A percentile compares a stretch with the other conserved stretches of the same genome.
These are phyloP conservation scores for Cantharis lateralis DNA, from an alignment of 2,888 invertebrate species.

Conservation along the genomic window DNA sequence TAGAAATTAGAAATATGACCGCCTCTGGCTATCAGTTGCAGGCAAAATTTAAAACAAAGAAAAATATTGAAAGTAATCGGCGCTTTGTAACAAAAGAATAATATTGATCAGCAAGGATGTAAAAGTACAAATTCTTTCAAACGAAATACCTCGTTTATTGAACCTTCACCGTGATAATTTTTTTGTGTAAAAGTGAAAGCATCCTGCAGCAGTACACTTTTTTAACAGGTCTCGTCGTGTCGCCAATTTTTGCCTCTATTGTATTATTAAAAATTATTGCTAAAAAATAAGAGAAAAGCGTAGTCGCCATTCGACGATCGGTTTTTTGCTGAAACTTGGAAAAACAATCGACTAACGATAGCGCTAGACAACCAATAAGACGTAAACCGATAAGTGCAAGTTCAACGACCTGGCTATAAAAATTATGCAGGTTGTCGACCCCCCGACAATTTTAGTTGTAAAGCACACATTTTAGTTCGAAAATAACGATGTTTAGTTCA, in stretches of 20 bases:
- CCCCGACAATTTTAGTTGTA: background rate
- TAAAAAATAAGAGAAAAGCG: background rate
- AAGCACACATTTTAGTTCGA: background rate
- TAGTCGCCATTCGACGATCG: background rate
- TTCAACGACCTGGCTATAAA: background rate
- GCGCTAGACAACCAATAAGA: background rate
- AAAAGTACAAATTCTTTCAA: background rate
- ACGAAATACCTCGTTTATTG: background rate
- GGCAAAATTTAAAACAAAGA: background rate
- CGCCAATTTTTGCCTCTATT: background rate
- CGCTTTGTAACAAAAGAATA: background rate
- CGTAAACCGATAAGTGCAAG: background rate
- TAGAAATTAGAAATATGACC: too few relatives aligned
- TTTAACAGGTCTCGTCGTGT: background rate
- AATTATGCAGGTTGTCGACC: background rate
- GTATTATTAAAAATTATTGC: background rate
- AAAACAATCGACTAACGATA: background rate
- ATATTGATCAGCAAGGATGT: background rate
- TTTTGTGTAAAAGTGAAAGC: background rate
- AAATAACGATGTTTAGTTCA: slow-evolving; percentile 11
- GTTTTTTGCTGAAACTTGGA: background rate
- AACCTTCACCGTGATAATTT: background rate
- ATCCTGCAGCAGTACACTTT: background rate
- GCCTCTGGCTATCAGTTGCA: too few relatives aligned
- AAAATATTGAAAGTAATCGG: background rate